Evolutionary conservation across 2,797 vertebrate genomes (phyloP).

Genomic region (Balearica regulorum): DNA sequence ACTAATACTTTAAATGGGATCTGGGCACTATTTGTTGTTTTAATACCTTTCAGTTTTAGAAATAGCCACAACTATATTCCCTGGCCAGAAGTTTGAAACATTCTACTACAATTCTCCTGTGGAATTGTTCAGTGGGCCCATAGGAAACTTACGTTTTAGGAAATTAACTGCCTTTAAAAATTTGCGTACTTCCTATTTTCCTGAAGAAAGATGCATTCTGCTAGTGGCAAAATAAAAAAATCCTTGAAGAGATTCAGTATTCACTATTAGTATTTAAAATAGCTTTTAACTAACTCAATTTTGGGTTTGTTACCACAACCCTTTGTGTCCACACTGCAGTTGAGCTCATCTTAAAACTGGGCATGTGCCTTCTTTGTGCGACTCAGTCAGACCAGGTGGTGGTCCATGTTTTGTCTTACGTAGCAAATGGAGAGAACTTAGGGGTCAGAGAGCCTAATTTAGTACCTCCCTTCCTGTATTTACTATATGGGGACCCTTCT

Average conservation of each 20-base stretch:
- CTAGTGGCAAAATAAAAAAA: background rate
- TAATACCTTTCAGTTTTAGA: background rate
- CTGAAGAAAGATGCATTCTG: background rate
- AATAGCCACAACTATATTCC: background rate
- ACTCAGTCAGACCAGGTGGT: background rate
- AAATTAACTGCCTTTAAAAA: background rate
- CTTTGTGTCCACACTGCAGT: background rate
- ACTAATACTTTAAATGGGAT: background rate
- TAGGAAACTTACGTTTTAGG: background rate
- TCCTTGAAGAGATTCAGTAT: background rate
- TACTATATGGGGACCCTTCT: background rate
- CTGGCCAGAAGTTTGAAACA: background rate
- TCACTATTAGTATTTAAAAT: background rate
- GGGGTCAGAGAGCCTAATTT: background rate
- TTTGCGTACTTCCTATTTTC: background rate
- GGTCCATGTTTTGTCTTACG: background rate
- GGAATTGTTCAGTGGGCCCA: background rate
- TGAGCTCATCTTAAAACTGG: background rate
- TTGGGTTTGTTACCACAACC: background rate
- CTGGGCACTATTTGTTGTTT: background rate
- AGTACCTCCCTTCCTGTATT: background rate
- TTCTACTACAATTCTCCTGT: background rate
- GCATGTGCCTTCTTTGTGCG: background rate
- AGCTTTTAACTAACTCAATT: background rate
- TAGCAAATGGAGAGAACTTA: background rate